These are phyloP conservation scores for Thermophis baileyi DNA, from an alignment of 2,113 vertebrate species.

Conservation along the genomic window DNA sequence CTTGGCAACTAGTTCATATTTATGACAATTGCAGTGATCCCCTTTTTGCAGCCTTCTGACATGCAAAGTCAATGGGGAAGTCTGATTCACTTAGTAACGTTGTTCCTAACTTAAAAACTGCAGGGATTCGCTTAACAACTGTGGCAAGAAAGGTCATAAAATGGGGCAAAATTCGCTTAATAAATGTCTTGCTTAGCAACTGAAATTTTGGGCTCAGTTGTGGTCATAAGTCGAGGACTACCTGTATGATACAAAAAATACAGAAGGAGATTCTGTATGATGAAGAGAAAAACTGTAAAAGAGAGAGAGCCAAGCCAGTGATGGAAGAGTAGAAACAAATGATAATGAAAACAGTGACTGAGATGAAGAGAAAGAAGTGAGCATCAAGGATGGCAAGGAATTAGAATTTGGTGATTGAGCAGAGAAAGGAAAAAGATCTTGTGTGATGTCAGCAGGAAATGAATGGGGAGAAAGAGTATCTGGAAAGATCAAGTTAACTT, in stretches of 20 bases:
- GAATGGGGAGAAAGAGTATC: no score
- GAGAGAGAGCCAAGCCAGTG: not conserved
- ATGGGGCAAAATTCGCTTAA: no score
- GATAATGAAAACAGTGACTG: not conserved
- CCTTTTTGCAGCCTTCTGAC: not conserved
- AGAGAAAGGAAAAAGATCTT: no score
- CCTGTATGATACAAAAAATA: not conserved
- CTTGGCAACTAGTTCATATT: not conserved
- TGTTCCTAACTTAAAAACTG: not conserved
- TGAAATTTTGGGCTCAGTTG: no score
- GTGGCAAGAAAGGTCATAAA: not conserved
- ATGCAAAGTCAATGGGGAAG: not conserved
- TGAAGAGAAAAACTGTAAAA: not conserved
- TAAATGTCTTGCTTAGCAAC: no score
- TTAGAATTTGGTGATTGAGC: not conserved
- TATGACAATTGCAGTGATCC: not conserved
- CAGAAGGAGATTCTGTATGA: not conserved
- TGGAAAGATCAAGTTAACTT: no score
- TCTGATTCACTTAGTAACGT: not conserved
- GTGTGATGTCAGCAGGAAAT: no score
- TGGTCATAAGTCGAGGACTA: no score
- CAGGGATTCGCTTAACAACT: not conserved
- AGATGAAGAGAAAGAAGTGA: not conserved
- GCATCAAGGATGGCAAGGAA: not conserved
- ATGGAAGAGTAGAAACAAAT: not conserved